These are phyloP conservation scores for Lanius ludovicianus DNA, from an alignment of 2,113 vertebrate genomes.

Conservation along the genomic window DNA sequence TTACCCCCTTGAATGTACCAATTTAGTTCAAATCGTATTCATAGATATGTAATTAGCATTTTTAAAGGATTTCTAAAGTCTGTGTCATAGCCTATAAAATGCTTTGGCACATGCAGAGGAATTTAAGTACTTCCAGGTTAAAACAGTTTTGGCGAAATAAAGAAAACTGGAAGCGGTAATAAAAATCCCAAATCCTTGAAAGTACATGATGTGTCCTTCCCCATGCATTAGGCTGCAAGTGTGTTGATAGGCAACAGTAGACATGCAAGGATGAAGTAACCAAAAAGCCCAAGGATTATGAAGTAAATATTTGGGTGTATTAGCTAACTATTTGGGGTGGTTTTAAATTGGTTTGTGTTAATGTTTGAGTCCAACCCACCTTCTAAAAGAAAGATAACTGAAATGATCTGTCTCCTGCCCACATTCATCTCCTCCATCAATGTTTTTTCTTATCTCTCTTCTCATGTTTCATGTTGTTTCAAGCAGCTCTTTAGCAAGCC, in stretches of 20 bases:
- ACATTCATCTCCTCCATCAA: conserved; percentile 9
- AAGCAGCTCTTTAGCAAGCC: conserved; percentile 42
- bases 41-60: not conserved
- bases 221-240: not conserved
- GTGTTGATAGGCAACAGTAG: not conserved
- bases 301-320: conserved; percentile 44
- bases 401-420: conserved; percentile 3
- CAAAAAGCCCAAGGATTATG: not conserved
- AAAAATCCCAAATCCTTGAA: not conserved
- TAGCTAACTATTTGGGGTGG: not conserved
- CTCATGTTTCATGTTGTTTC: conserved; percentile 30
- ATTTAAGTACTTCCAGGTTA: not conserved
- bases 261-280: not conserved
- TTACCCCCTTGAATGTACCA: not conserved
- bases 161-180: not conserved
- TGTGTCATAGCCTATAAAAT: not conserved
- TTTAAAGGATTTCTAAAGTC: not conserved
- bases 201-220: not conserved
- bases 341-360: conserved; percentile 7
- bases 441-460: conserved; percentile 49
- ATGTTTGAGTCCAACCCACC: not conserved
- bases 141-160: not conserved
- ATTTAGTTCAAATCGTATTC: not conserved
- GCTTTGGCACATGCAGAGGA: not conserved
- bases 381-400: conserved; percentile 30